phyloP scores from a whole-genome alignment of 2,888 invertebrate genomes.

The Agriopis leucophaearia region DNA sequence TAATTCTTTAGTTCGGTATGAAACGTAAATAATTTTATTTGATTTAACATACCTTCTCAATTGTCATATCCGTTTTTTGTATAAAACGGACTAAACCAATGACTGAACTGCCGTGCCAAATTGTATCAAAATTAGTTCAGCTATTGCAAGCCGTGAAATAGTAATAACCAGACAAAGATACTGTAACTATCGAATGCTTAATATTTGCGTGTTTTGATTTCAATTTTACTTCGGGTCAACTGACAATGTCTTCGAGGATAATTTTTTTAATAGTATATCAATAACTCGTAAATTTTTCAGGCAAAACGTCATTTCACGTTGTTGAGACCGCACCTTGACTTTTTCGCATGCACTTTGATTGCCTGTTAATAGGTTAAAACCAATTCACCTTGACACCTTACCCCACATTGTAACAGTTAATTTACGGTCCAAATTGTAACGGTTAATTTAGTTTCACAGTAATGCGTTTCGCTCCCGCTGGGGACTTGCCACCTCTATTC shows the following conservation, averaged over 20 bases:
- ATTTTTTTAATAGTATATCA: background rate
- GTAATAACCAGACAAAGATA: too few relatives aligned
- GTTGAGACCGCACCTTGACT: constrained; percentile 9
- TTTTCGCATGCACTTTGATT: constrained; percentile 10
- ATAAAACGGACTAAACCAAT: too few relatives aligned
- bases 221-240: background rate
- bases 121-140: too few relatives aligned
- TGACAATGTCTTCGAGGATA: background rate
- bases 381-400: constrained; percentile 18
- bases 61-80: too few relatives aligned
- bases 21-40: too few relatives aligned
- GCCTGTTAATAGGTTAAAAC: constrained; percentile 10
- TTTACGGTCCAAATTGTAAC: constrained; percentile 17
- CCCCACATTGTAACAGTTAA: constrained; percentile 13
- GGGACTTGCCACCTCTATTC: background rate
- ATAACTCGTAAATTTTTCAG: background rate
- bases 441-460: constrained; percentile 1
- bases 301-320: background rate
- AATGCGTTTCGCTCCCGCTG: constrained; percentile 13
- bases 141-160: too few relatives aligned
- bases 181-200: too few relatives aligned
- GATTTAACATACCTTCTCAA: too few relatives aligned
- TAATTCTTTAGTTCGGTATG: too few relatives aligned
- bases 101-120: too few relatives aligned
- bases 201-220: too few relatives aligned